A percentile compares a stretch with the other conserved stretches of the same genome.
Conservation (phyloP, 2,113 vertebrate species). For the rabbit (Oryctolagus cuniculus) region DNA sequence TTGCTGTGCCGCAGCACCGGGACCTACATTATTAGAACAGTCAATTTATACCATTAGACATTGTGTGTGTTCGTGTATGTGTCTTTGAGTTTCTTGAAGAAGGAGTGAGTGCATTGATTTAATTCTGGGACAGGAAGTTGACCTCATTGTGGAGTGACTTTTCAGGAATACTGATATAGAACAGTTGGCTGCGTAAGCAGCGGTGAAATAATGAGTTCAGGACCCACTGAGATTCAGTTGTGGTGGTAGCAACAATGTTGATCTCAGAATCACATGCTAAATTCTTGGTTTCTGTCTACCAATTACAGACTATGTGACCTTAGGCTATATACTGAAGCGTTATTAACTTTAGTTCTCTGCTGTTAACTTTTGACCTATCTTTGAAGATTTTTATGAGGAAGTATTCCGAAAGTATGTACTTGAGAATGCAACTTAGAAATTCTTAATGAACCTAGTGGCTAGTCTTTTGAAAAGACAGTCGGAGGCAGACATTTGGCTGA, state of each 20-base stretch:
- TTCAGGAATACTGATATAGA: neutral
- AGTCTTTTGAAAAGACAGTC: neutral
- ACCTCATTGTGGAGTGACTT: neutral
- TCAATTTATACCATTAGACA: neutral
- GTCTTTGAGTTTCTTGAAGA: neutral
- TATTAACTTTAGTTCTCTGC: neutral
- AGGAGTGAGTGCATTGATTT: neutral
- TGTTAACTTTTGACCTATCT: neutral
- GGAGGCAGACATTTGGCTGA: too few species aligned
- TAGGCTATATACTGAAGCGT: conserved; percentile 2
- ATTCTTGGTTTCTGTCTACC: conserved; percentile 9
- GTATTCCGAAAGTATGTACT: neutral
- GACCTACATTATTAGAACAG: too few species aligned
- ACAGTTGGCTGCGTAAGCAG: neutral
- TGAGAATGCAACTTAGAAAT: neutral
- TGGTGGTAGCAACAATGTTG: neutral
- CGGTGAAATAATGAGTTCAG: neutral
- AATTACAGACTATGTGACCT: neutral
- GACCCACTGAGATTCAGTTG: neutral
- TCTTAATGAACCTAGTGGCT: neutral
- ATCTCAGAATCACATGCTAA: neutral
- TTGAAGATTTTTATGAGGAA: neutral
- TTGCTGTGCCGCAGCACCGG: too few species aligned
- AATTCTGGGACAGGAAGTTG: neutral
- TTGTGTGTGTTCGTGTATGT: neutral